phyloP scores from a whole-genome alignment of 2,113 vertebrate species.

The Etheostoma spectabile region DNA sequence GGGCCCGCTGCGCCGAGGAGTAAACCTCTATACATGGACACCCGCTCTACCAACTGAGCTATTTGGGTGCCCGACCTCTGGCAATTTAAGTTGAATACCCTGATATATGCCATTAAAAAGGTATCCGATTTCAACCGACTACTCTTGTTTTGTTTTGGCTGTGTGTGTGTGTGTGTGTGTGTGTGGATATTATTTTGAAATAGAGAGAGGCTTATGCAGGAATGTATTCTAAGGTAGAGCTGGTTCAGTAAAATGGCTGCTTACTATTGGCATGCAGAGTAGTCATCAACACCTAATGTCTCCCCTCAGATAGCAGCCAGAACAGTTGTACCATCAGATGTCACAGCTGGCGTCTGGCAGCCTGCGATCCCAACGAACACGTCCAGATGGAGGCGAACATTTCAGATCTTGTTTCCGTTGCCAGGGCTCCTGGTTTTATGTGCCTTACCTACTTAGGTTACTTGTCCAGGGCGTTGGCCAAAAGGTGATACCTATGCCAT shows the following conservation, averaged over 20 bases:
- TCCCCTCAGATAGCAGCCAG: not conserved
- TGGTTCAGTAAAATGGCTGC: not conserved
- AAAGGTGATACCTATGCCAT: not conserved
- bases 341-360: slow-evolving; percentile 14
- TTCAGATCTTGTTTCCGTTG: not conserved
- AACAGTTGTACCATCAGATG: not conserved
- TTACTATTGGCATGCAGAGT: not conserved
- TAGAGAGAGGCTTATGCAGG: not conserved
- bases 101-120: too few relatives aligned
- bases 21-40: too few relatives aligned
- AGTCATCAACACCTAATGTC: not conserved
- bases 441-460: not conserved
- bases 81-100: too few relatives aligned
- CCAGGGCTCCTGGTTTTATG: not conserved
- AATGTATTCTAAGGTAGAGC: not conserved
- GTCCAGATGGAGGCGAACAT: not conserved
- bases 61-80: too few relatives aligned
- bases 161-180: too few relatives aligned
- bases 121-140: too few relatives aligned
- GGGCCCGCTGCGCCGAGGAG: too few relatives aligned
- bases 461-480: not conserved
- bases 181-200: not conserved
- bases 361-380: slow-evolving; percentile 6
- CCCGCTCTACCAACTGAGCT: too few relatives aligned
- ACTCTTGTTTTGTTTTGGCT: too few relatives aligned